phyloP scores from a whole-genome alignment of 2,888 invertebrate genomes.

The Dryomyza anilis region DNA sequence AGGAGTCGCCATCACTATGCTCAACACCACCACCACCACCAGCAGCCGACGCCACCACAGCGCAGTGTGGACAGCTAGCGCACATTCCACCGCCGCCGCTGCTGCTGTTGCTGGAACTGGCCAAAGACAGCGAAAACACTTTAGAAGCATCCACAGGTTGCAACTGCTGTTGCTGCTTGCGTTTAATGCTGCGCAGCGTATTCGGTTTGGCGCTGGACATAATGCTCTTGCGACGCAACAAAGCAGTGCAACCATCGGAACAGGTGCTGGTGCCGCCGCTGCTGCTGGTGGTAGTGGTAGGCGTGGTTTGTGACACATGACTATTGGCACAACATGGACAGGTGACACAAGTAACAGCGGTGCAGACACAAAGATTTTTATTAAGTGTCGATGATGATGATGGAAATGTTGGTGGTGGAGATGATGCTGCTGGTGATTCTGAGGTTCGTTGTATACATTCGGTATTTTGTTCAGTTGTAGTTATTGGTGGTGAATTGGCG shows the following conservation, averaged over 20 bases:
- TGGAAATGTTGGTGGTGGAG: conserved; percentile 7
- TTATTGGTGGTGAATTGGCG: not conserved
- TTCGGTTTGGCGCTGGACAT: conserved; percentile 33
- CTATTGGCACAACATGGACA: conserved; percentile 52
- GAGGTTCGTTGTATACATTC: no score
- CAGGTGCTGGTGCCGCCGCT: conserved; percentile 13
- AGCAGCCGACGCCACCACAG: no score
- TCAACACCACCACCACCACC: conserved; percentile 29
- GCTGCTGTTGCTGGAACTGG: conserved; percentile 24
- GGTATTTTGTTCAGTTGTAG: no score
- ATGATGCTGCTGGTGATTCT: not conserved
- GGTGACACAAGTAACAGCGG: conserved; percentile 46
- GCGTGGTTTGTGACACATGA: conserved; percentile 22
- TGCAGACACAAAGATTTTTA: conserved; percentile 35
- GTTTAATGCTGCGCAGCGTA: conserved; percentile 48
- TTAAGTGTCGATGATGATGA: conserved; percentile 26
- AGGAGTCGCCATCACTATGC: conserved; percentile 28
- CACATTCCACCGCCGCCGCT: not conserved
- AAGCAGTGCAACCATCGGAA: conserved; percentile 31
- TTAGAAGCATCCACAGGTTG: conserved; percentile 40
- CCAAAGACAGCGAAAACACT: conserved; percentile 45
- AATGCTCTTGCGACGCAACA: conserved; percentile 43
- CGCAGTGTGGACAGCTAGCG: conserved; percentile 38
- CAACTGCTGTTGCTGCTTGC: conserved; percentile 40
- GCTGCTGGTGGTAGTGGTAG: conserved; percentile 14